Percentiles rank a stretch among this genome's conserved stretches.
phyloP scores from a whole-genome alignment of 2,797 vertebrate genomes.

The Neostethus bicornis region DNA sequence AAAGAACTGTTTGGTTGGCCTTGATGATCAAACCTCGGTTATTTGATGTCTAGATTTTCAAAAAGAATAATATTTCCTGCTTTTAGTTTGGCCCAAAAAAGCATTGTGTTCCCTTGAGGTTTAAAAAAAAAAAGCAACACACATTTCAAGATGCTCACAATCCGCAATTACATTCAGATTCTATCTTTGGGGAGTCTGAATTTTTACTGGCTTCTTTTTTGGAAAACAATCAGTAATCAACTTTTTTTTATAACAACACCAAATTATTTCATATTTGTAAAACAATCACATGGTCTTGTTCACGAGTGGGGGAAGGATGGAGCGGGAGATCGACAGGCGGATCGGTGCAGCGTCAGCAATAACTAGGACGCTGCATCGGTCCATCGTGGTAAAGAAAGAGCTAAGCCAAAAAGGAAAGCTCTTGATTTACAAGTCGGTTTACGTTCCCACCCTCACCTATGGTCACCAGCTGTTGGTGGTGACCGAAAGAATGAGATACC shows the following conservation, averaged over 20 bases:
- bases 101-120: constrained; percentile 31
- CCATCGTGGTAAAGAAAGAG: too few species aligned
- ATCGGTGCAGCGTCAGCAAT: too few species aligned
- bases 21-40: constrained; percentile 39
- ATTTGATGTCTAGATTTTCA: constrained; percentile 48
- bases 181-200: background rate
- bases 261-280: background rate
- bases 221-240: background rate
- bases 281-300: background rate
- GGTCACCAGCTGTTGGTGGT: too few species aligned
- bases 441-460: too few species aligned
- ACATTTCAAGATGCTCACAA: background rate
- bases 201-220: background rate
- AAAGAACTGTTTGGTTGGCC: constrained; percentile 27
- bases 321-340: too few species aligned
- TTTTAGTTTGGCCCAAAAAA: constrained; percentile 10
- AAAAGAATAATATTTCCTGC: constrained; percentile 43
- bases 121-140: constrained; percentile 5
- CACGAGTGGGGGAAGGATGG: too few species aligned
- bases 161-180: background rate
- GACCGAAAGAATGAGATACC: too few species aligned
- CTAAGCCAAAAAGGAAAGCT: too few species aligned
- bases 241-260: background rate
- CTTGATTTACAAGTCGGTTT: too few species aligned
- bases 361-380: too few species aligned